phyloP scores from a whole-genome alignment of 2,888 invertebrate species.

The Diarsia mendica region DNA sequence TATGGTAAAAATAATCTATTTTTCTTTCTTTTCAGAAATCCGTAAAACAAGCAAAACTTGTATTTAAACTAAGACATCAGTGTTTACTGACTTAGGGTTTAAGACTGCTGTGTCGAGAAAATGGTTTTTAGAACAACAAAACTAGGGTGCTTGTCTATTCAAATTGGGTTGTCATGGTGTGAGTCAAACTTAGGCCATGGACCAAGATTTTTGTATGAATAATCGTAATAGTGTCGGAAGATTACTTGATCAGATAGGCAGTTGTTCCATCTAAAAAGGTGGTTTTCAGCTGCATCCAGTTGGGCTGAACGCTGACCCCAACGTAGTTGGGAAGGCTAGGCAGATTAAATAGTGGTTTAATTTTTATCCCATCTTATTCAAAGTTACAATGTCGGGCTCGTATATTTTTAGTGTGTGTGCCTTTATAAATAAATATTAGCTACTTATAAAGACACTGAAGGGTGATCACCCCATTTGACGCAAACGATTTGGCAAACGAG shows the following conservation, averaged over 20 bases:
- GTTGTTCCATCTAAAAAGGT: too few relatives aligned
- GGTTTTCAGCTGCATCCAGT: too few relatives aligned
- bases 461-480: background rate
- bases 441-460: background rate
- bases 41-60: background rate
- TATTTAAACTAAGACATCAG: background rate
- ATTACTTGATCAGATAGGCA: too few relatives aligned
- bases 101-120: too few relatives aligned
- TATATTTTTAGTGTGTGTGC: background rate
- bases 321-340: background rate
- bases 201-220: too few relatives aligned
- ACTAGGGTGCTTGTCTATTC: too few relatives aligned
- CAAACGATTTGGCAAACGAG: conserved; percentile 32
- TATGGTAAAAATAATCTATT: background rate
- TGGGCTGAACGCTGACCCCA: background rate
- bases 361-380: background rate
- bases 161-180: too few relatives aligned
- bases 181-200: too few relatives aligned
- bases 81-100: too few relatives aligned
- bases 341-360: background rate
- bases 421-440: background rate
- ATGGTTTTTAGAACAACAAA: too few relatives aligned
- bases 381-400: background rate
- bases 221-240: too few relatives aligned
- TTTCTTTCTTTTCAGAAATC: background rate